Percentiles rank a stretch among this genome's conserved stretches.
Conservation (phyloP, 2,888 invertebrate genomes). For the Agonopterix heracliana region DNA sequence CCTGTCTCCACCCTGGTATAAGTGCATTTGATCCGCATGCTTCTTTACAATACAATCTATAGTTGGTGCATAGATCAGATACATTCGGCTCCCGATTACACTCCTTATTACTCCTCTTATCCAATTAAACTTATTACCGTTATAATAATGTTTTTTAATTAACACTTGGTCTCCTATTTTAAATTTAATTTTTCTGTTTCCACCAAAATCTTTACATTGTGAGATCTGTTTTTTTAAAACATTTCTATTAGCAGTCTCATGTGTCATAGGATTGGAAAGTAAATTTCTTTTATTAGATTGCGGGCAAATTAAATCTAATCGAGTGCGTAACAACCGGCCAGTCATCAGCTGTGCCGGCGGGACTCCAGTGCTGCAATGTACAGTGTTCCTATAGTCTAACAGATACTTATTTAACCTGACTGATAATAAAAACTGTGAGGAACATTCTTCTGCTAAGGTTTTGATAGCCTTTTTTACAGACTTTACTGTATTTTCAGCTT, state of each 20-base stretch:
- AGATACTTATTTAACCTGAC: conserved; percentile 11
- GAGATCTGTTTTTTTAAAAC: neutral
- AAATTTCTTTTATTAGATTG: conserved; percentile 1
- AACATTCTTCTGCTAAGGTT: conserved; percentile 3
- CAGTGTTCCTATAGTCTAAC: no score
- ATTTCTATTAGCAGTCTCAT: neutral
- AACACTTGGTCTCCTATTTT: conserved; percentile 7
- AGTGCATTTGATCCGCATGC: conserved; percentile 4
- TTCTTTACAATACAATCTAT: conserved; percentile 5
- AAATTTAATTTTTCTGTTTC: conserved; percentile 3
- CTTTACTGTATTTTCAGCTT: conserved; percentile 15
- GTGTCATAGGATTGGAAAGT: neutral
- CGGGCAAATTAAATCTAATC: conserved; percentile 6
- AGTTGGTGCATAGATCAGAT: conserved; percentile 1
- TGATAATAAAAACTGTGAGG: neutral
- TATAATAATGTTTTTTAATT: conserved; percentile 7
- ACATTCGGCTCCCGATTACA: conserved; percentile 4
- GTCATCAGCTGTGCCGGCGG: no score
- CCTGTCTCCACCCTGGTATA: neutral
- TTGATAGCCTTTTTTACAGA: conserved; percentile 15
- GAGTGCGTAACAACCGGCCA: no score
- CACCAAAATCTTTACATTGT: conserved; percentile 3
- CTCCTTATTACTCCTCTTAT: conserved; percentile 1
- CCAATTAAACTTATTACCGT: conserved; percentile 8
- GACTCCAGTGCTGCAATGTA: no score